These are phyloP conservation scores for Gastrophryne carolinensis DNA, from an alignment of 2,797 vertebrate genomes.

Conservation along the genomic window DNA sequence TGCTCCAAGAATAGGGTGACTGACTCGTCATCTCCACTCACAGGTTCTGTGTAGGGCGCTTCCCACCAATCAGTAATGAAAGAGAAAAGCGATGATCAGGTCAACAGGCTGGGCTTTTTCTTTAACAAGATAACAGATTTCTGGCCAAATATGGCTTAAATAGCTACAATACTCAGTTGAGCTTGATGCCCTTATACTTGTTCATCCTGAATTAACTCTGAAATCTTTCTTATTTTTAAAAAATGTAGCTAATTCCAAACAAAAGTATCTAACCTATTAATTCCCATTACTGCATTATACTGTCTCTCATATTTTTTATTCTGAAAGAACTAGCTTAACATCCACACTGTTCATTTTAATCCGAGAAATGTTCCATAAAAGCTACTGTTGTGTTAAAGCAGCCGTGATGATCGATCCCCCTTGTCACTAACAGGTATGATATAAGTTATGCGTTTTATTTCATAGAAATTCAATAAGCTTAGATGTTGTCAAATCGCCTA, in stretches of 20 bases:
- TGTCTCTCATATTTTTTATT: not conserved
- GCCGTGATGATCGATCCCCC: not conserved
- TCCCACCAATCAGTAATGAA: too few species aligned
- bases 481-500: not conserved
- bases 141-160: too few species aligned
- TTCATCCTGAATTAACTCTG: too few species aligned
- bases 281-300: not conserved
- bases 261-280: not conserved
- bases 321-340: constrained; percentile 2
- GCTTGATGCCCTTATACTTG: too few species aligned
- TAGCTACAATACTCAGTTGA: too few species aligned
- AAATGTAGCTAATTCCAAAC: not conserved
- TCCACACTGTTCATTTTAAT: constrained; percentile 15
- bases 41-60: too few species aligned
- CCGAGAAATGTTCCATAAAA: constrained; percentile 7
- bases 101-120: too few species aligned
- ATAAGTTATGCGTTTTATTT: constrained; percentile 15
- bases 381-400: constrained; percentile 23
- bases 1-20: too few species aligned
- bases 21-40: too few species aligned
- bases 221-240: too few species aligned
- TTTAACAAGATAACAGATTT: too few species aligned
- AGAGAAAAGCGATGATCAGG: too few species aligned
- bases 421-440: constrained; percentile 7
- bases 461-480: constrained; percentile 8